Base-by-base conservation (phyloP, 2,113 vertebrate species). In the Dasyornis broadbenti region DNA sequence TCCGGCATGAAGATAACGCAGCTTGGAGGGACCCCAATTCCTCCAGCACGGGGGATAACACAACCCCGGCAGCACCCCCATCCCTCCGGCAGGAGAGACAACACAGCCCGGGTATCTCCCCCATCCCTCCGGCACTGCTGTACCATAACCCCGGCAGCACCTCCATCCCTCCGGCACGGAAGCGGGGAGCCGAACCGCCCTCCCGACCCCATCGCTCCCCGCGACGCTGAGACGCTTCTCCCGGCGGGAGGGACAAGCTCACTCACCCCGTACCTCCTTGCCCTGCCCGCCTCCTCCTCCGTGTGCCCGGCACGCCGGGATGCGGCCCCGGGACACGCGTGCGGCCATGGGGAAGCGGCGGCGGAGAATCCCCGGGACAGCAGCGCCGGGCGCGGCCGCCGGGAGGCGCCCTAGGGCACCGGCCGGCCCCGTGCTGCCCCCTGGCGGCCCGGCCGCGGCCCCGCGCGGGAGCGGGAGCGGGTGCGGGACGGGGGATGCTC, bases 1-100 rank as follows among this genome's bases (percentile, higher is more conserved):
- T 23, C 61, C 19, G 3, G 3, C 4, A 44, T 5, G 9, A 18
- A 20, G 40, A 35, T 4, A 39, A 24, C 35, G 31, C 47, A 59
- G 9, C 7, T 26, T 0, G 5, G 24, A 7, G 7, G 0, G 27
- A 66, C 6, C 15, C 31, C 4, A 8, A 20, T 5, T 7, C 15
- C 24, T 35, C 28, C 8, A 0, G 1, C 4, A 28, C 11, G 1
- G 1, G 14, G 8, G 7, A 33, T 24, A 60, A 19, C 54, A 52
- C 45, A 24, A 5, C 2, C 31, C 6, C 8, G 2, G 66, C 6
- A 14, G 16, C 30, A 56, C 23, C 17, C 9, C 39, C 4, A 57
- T 44, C 17, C 40, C 40, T 45, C 35, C 7, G 13, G 5, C 12
- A 68, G 10, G 5, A 2, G 26, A 27, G 35, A 23, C 15, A 37